Base-by-base conservation (phyloP, 2,113 vertebrate species). In the Sinocyclocheilus grahami region DNA sequence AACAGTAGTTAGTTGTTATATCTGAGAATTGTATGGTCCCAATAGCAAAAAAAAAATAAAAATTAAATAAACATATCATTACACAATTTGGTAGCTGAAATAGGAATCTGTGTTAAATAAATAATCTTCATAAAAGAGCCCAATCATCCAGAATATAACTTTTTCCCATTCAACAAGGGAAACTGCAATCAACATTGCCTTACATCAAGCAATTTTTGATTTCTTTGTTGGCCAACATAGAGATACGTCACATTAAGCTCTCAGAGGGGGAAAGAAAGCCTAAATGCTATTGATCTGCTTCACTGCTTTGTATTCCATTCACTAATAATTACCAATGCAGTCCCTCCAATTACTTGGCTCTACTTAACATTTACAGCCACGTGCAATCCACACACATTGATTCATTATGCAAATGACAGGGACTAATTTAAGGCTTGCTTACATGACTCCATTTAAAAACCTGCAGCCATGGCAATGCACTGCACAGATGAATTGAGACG, bases 241-340 rank as follows among this genome's bases (percentile, higher is more conserved):
- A 76, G 90, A 83, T 89, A 87, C 16, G 82, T 84, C 89, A 92
- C 83, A 74, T 84, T 53, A 46, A 84, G 42, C 86, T 92, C 91
- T 92, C 91, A 11, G 5, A 89, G 90, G 89, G 83, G 87, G 90
- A 92, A 87, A 83, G 84, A 72, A 33, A 46, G 74, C 78, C 84
- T 87, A 89, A 90, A 87, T 91, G 89, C 89, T 86, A 95, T 86
- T 91, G 94, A 96, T 95, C 94, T 90, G 92, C 90, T 92, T 87
- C 30, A 39, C 88, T 93, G 78, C 90, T 89, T 93, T 90, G 91
- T 90, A 92, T 94, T 92, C 93, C 91, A 92, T 93, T 95, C 90
- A 91, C 93, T 94, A 92, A 95, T 93, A 96, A 95, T 94, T 95
- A 91, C 92, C 93, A 91, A 48, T 78, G 91, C 92, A 89, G 89